These are phyloP conservation scores for Drosophila sp. DNA, from an alignment of 1,140 invertebrate genomes.

Conservation along the genomic window DNA sequence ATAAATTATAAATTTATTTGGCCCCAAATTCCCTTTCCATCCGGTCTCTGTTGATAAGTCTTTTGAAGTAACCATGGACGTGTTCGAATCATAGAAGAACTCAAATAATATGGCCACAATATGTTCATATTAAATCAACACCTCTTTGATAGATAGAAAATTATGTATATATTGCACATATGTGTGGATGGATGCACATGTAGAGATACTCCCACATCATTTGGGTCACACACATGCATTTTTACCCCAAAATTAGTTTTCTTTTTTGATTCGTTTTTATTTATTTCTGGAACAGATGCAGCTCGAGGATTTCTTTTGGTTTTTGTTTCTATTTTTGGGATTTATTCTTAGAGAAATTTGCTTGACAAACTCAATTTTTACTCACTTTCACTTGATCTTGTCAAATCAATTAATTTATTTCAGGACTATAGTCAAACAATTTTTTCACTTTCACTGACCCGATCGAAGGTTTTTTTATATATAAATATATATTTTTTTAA, in stretches of 20 bases:
- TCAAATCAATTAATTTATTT: constrained; percentile 18
- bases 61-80: constrained; percentile 2
- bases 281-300: constrained; percentile 67
- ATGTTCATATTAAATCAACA: constrained; percentile 40
- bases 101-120: constrained; percentile 26
- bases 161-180: neutral
- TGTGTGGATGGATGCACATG: neutral
- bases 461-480: neutral
- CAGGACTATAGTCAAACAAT: constrained; percentile 3
- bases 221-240: constrained; percentile 49
- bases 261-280: constrained; percentile 17
- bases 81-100: constrained; percentile 2
- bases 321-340: constrained; percentile 49
- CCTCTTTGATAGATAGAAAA: constrained; percentile 3
- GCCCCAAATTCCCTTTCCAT: constrained; percentile 52
- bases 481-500: neutral
- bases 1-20: constrained; percentile 22
- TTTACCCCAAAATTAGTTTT: constrained; percentile 37
- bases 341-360: constrained; percentile 7
- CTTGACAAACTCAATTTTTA: constrained; percentile 27
- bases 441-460: constrained; percentile 34
- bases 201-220: constrained; percentile 22
- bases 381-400: constrained; percentile 29
- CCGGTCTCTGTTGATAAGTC: constrained; percentile 65
- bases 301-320: neutral